Percentiles rank a stretch among this genome's conserved stretches.
These are phyloP conservation scores for Argyrosomus japonicus DNA, from an alignment of 2,113 vertebrate species.

Conservation along the genomic window DNA sequence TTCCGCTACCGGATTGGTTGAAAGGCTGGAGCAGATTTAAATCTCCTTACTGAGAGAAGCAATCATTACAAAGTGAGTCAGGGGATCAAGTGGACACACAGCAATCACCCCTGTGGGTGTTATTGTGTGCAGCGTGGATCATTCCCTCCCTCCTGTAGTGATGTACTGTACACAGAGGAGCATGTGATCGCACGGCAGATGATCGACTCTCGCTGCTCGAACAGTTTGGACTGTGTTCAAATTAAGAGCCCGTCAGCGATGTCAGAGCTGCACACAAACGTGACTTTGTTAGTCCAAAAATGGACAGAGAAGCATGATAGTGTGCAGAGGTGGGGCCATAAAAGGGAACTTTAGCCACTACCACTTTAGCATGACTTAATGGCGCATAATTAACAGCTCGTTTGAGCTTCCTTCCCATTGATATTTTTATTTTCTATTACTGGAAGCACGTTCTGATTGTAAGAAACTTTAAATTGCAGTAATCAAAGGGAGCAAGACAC, in stretches of 20 bases:
- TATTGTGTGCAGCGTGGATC: conserved; percentile 33
- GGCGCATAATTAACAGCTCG: not conserved
- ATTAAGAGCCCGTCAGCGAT: not conserved
- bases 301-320: not conserved
- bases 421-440: not conserved
- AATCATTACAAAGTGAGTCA: conserved; percentile 76
- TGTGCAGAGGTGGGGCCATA: not conserved
- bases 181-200: conserved; percentile 23
- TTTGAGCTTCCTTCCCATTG: not conserved
- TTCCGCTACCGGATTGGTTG: conserved; percentile 79
- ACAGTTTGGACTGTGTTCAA: not conserved
- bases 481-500: not conserved
- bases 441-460: not conserved
- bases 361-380: not conserved
- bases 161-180: conserved; percentile 13
- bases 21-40: conserved; percentile 79
- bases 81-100: conserved; percentile 61
- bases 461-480: not conserved
- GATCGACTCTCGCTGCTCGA: conserved; percentile 1
- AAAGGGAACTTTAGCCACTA: not conserved
- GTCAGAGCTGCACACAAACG: not conserved
- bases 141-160: conserved; percentile 17
- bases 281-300: not conserved
- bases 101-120: conserved; percentile 54
- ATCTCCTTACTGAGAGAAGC: conserved; percentile 86